Base-by-base conservation (phyloP, 2,113 vertebrate species). In the Paramormyrops kingsleyae region DNA sequence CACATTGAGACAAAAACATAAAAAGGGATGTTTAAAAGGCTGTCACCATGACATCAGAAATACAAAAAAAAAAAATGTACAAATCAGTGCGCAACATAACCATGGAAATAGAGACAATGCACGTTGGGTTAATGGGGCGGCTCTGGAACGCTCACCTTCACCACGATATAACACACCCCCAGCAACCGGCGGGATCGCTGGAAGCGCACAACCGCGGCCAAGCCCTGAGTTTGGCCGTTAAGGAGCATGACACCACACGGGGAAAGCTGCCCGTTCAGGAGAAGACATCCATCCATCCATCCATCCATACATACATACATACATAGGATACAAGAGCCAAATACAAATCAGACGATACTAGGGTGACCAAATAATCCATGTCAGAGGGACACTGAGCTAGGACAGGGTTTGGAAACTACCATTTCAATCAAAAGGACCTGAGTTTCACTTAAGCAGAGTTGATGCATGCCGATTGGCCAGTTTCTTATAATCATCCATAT, bases 91-190 rank as follows among this genome's bases (percentile, higher is more conserved):
- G 13, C 5, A 80, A 6, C 74, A 77, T 35, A 80, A 74, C 70
- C 31, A 12, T 15, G 15, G 74, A 39, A 39, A 8, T 2, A 42
- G 74, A 5, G 62, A 31, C 27, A 31, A 31, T 70, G 0, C n/a
- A 27, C 1, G n/a, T 66, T 2, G 15, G 31, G 0, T 46, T 19
- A 24, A 12, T 0, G 9, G 35, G 7, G 35, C 2, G 80, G 42
- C 12, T 83, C 17, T 1, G 39, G 62, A 53, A 77, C 35, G 42
- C 83, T 96, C 96, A 99, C 98, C 98, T 99, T 99, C 77, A 99
- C 97, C 90, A 99, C 98, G 92, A 99, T 98, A 92, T 99, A 99
- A 96, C 98, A 99, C 89, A 99, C 97, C 70, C 98, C 98, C 89
- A 99, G 93, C 89, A 99, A 95, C 21, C 97, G 97, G 59, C 97